Base-by-base conservation (phyloP, 1,140 invertebrate genomes). In the Trachelipus rathkii region DNA sequence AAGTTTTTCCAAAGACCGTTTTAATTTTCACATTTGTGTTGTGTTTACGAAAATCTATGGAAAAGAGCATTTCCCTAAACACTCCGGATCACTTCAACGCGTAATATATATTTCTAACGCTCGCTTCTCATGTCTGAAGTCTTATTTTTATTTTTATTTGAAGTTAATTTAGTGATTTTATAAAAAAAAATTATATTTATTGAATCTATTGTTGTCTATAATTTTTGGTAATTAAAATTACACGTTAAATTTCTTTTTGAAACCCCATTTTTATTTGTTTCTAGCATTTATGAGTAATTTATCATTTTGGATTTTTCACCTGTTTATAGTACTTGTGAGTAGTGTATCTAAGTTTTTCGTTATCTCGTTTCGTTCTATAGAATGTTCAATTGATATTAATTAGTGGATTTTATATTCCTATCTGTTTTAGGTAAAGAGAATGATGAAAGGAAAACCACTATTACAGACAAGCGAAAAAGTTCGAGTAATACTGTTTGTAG, bases 51-150 rank as follows among this genome's bases (percentile, higher is more conserved):
- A 87, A 85, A 86, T 86, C 86, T 82, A 83, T 83, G 86, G 86
- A 86, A 87, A 87, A 87, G 86, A 86, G 86, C 86, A 86, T 87
- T 83, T 86, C 85, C 85, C 84, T 86, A 86, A 86, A 87, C 86
- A 87, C 86, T 87, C 86, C 86, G 86, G 84, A 73, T 74, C 46
- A 73, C 79, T 73, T 76, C 50, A 8, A 60, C 50, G 50, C 19
- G 50, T 60, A 13, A 60, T 60, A 15, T 19, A 60, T 19, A 60
- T 19, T 3, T 60, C 8, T 60, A 60, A 19, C 50, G 8, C 50
- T 60, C 50, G 50, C 50, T 60, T 60, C 50, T 60, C 50, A 60
- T 8, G 8, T 60, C 50, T 8, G 11, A 15, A 60, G 33, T 33
- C 33, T 19, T 60, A 60, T 15, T 60, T 15, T 60, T 4, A 4